phyloP scores from a whole-genome alignment of 2,113 vertebrate genomes.

The Delphinus delphis region DNA sequence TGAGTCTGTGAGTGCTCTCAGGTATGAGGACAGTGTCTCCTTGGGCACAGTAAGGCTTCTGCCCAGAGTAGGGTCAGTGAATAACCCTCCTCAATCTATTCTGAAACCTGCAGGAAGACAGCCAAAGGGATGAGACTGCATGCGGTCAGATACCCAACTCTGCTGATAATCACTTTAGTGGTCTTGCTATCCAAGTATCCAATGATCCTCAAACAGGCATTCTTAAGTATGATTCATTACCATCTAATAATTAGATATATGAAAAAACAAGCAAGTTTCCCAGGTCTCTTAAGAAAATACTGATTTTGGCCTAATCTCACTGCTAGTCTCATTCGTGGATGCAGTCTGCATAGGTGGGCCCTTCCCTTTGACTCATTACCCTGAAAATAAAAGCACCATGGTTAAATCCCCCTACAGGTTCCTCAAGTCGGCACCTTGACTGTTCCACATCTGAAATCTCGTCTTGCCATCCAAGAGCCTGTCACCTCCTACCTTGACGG shows the following conservation, averaged over 20 bases:
- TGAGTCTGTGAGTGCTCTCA: neutral
- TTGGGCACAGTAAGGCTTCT: neutral
- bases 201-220: neutral
- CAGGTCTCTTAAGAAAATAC: neutral
- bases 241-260: neutral
- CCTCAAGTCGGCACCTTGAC: neutral
- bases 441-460: conserved; percentile 43
- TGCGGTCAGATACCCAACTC: neutral
- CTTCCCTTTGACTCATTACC: conserved; percentile 31
- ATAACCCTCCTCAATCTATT: neutral
- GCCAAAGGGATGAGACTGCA: neutral
- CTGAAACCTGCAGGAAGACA: neutral
- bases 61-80: neutral
- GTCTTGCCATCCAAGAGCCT: conserved; percentile 55
- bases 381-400: conserved; percentile 8
- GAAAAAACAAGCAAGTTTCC: neutral
- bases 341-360: neutral
- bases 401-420: conserved; percentile 28
- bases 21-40: neutral
- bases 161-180: neutral
- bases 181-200: neutral
- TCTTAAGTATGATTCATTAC: neutral
- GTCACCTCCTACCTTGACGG: conserved; percentile 60
- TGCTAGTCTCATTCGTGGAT: neutral
- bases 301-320: neutral